Evolutionary conservation across 2,113 vertebrate genomes (phyloP).

Genomic region (Sitta europaea): DNA sequence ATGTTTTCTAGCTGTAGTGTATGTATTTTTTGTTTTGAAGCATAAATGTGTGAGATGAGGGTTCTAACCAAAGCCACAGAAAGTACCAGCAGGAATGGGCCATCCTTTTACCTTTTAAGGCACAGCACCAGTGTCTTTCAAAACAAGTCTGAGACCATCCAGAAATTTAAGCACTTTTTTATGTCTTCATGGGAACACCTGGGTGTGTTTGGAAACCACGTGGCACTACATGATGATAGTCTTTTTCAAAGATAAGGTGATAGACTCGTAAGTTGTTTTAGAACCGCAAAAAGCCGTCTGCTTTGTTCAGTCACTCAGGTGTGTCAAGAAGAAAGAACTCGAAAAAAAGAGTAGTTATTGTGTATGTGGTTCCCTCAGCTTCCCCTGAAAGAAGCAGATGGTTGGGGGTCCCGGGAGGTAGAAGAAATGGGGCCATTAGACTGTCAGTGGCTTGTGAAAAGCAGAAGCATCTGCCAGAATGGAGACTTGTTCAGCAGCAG

Average conservation of each 20-base stretch:
- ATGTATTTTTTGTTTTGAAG: not conserved
- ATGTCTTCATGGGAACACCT: not conserved
- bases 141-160: not conserved
- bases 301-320: conserved; percentile 2
- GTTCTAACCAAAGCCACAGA: not conserved
- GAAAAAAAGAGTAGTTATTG: not conserved
- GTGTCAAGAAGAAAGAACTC: not conserved
- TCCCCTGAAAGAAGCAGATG: conserved; percentile 46
- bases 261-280: not conserved
- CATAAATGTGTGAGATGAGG: rapidly evolving
- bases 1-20: not conserved
- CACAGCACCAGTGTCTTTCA: not conserved
- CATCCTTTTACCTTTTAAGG: not conserved
- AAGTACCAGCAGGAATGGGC: not conserved
- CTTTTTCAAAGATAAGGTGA: not conserved
- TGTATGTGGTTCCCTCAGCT: conserved; percentile 6
- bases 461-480: conserved; percentile 41
- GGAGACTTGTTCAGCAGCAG: conserved; percentile 33
- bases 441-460: conserved; percentile 41
- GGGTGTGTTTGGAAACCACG: not conserved
- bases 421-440: conserved; percentile 36
- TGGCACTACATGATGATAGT: not conserved
- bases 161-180: not conserved
- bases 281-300: not conserved
- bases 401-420: conserved; percentile 36